Base-by-base conservation (phyloP, 2,888 invertebrate genomes). In the Calameuta pallipes region DNA sequence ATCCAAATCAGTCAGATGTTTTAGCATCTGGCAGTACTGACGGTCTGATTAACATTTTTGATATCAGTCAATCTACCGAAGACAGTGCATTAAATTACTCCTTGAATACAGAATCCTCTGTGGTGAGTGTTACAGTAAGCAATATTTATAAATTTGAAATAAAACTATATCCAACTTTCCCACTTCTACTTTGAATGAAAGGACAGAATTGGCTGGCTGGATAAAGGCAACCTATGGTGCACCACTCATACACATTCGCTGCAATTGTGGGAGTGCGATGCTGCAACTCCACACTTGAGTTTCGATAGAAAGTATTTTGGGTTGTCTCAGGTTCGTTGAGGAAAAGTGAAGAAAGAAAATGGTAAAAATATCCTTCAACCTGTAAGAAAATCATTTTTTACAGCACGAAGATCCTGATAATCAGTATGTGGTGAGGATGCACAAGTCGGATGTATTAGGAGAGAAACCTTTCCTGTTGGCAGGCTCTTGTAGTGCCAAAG, bases 31-130 rank as follows among this genome's bases (percentile, higher is more conserved):
- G 97, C 0, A 95, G 97, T 1, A 94, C 94, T 0, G 98, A 98
- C 91, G 97, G 98, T 0, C 93, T 98, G 30, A 94, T 98, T 1
- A 98, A 98, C 91, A 89, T 97, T 3, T 98, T 95, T 91, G 96
- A 98, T 90, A 93, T 98, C 34, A 93, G 93, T 75, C 93, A 97
- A 88, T 86, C 92, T 0, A 92, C 91, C 0, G 98, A 98, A 92
- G 97, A 97, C 79, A 96, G 97, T 85, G 98, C 98, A 0, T 92
- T 98, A 3, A 92, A 92, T 23, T 95, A 94, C 85, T 95, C 96
- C 0, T 92, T 97, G 37, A 98, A 97, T 88, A 94, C 96, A 0
- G 96, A 96, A 87, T 95, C 95, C 80, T 95, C 96, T 23, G 94
- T 98, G 76, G 95, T 93, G 85, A 88, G 91, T 86, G 76, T 77